Evolutionary conservation across 2,797 vertebrate species (phyloP).

Genomic region (Danio tinwini): DNA sequence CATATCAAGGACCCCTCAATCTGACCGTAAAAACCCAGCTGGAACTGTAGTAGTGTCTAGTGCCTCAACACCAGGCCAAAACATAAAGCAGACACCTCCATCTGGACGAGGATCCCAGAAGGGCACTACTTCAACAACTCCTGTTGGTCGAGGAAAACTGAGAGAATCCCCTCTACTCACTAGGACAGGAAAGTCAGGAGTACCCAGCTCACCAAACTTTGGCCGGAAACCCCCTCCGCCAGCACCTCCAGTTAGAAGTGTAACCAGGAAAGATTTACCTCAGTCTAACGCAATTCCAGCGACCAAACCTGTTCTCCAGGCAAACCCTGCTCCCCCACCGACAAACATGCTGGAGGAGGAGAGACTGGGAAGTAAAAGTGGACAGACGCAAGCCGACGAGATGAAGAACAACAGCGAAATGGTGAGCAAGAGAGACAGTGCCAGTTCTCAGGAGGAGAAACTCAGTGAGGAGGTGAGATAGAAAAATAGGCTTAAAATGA

Average conservation of each 20-base stretch:
- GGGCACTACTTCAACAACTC: conserved; percentile 62
- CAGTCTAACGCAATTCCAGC: conserved; percentile 37
- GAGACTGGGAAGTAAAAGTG: conserved; percentile 61
- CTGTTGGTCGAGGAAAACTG: conserved; percentile 69
- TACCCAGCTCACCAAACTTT: conserved; percentile 77
- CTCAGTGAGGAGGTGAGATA: conserved; percentile 74
- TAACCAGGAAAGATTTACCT: conserved; percentile 77
- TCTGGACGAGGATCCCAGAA: conserved; percentile 68
- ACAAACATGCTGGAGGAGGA: conserved; percentile 56
- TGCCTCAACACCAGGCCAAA: conserved; percentile 58
- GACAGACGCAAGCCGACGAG: conserved; percentile 55
- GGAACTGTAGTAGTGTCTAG: conserved; percentile 56
- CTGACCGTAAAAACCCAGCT: conserved; percentile 58
- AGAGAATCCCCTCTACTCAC: conserved; percentile 77
- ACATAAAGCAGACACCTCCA: conserved; percentile 72
- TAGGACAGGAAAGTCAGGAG: conserved; percentile 70
- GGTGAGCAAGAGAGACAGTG: conserved; percentile 64
- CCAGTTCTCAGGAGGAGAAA: conserved; percentile 60
- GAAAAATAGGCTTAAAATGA: not conserved
- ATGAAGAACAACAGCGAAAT: conserved; percentile 48
- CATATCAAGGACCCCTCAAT: conserved; percentile 65
- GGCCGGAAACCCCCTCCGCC: conserved; percentile 80
- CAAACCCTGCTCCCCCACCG: conserved; percentile 41
- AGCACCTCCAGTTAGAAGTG: conserved; percentile 79
- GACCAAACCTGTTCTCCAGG: conserved; percentile 50